Evolutionary conservation across 2,888 invertebrate genomes (phyloP), one percentile per base, ranked within the genome.

Genomic region (Ptychoptera albimana): DNA sequence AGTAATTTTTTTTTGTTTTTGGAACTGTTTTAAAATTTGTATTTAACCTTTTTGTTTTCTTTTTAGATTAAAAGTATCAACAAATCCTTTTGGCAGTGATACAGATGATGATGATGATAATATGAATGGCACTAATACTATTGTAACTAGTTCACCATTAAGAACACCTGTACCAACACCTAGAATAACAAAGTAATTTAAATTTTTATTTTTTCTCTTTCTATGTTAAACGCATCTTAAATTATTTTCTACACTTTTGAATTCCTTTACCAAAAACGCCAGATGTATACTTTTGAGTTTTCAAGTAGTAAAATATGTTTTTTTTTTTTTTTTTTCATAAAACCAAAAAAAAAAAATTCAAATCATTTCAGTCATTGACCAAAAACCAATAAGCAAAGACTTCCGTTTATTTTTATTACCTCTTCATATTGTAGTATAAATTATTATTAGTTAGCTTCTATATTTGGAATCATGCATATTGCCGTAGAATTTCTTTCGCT

Each of bases 41-140:
- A 44, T 37, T 13, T 31, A 42, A 36, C 31, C 32, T 37, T 36
- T 45, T 16, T 37, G 10, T 45, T 35, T 43, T 31, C 29, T 35
- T 35, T 42, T 23, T 10, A 42, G 42, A 42, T 34, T 34, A 16
- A 34, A 74, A 32, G 70, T 73, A 12, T 73, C 72, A 10, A 67
- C 70, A 37, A 84, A 83, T 69, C 84, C 84, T 0, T 84, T 85
- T 59, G 79, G 76, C 70, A 77, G 77, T 71, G 81, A 80, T 53
- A 77, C 73, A 30, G 81, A 81, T 52, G 79, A 79, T 51, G 55
- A 53, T 7, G 49, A 49, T 1, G 69, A 70, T 7, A 68, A 71
- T 30, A 75, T 74, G 43, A 71, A 72, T 46, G 69, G 69, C 38
- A 54, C n/a, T n/a, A n/a, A 58, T 23, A 54, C 37, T 8, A 13